Evolutionary conservation across 2,113 vertebrate genomes (phyloP).

Genomic region (Oreotragus oreotragus): DNA sequence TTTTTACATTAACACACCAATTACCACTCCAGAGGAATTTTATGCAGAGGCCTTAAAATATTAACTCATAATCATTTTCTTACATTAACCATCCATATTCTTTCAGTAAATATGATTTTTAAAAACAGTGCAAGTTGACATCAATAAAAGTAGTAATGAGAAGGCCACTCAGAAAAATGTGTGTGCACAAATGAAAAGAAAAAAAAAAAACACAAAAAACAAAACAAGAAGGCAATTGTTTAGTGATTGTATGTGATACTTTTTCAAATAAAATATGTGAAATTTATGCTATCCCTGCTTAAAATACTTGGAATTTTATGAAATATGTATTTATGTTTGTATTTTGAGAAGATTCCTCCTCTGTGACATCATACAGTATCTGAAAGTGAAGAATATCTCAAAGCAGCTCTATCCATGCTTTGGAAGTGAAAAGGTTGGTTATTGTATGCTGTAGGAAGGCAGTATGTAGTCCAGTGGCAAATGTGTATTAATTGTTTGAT

Average conservation of each 20-base stretch:
- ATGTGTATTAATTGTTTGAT: conserved; percentile 77
- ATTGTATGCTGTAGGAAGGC: conserved; percentile 7
- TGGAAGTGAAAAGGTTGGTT: conserved; percentile 56
- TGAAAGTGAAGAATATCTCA: conserved; percentile 69
- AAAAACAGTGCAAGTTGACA: conserved; percentile 34
- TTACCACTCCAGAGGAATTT: not conserved
- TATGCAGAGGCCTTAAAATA: conserved; percentile 19
- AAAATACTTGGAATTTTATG: conserved; percentile 72
- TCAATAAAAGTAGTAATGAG: not conserved
- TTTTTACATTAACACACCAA: not conserved
- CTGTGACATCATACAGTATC: conserved; percentile 75
- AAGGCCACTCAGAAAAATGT: conserved; percentile 36
- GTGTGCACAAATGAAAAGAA: conserved; percentile 39
- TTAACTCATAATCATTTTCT: conserved; percentile 45
- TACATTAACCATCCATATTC: not conserved
- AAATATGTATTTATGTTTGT: conserved; percentile 79
- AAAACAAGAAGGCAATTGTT: conserved; percentile 60
- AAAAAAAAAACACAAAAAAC: not conserved
- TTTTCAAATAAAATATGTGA: conserved; percentile 72
- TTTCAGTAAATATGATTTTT: conserved; percentile 41
- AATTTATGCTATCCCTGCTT: conserved; percentile 76
- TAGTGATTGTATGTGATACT: conserved; percentile 78
- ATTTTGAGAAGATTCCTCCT: conserved; percentile 72
- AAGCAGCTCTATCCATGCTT: conserved; percentile 67
- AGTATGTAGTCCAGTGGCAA: conserved; percentile 59